Percentiles rank a stretch among this genome's conserved stretches.
These are phyloP conservation scores for Tachuris rubrigastra DNA, from an alignment of 2,113 vertebrate genomes.

Conservation along the genomic window DNA sequence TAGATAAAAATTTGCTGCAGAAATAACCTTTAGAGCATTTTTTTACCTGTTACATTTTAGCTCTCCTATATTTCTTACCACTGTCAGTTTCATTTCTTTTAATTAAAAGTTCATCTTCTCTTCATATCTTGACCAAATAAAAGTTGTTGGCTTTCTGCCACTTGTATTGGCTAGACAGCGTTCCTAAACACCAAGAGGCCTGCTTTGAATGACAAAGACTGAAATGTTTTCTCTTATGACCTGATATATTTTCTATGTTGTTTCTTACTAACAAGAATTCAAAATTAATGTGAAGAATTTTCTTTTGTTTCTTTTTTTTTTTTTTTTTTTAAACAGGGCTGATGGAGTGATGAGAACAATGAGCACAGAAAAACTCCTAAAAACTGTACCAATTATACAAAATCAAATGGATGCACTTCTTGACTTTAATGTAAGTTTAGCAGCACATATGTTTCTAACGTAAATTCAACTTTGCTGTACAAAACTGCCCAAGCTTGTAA, in stretches of 20 bases:
- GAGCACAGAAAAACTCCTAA: conserved; percentile 95
- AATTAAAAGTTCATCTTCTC: background rate
- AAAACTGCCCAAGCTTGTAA: background rate
- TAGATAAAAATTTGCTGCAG: background rate
- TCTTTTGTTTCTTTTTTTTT: conserved; percentile 22
- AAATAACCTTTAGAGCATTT: background rate
- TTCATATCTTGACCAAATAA: background rate
- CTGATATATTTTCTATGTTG: background rate
- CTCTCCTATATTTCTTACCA: background rate
- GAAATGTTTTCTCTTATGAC: background rate
- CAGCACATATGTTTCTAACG: background rate
- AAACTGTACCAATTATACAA: conserved; percentile 91
- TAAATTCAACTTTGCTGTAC: rapidly evolving
- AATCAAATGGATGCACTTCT: conserved; percentile 94
- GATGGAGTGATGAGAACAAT: conserved; percentile 98
- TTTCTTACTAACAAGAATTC: background rate
- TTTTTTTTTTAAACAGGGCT: conserved; percentile 75
- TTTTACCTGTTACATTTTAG: background rate
- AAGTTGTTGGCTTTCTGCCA: background rate
- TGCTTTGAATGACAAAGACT: background rate
- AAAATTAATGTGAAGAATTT: background rate
- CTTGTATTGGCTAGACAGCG: background rate
- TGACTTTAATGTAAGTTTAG: conserved; percentile 90
- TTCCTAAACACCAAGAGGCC: background rate
- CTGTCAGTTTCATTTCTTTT: background rate